Evolutionary conservation across 2,113 vertebrate species (phyloP).

Genomic region (Aegithalos caudatus): DNA sequence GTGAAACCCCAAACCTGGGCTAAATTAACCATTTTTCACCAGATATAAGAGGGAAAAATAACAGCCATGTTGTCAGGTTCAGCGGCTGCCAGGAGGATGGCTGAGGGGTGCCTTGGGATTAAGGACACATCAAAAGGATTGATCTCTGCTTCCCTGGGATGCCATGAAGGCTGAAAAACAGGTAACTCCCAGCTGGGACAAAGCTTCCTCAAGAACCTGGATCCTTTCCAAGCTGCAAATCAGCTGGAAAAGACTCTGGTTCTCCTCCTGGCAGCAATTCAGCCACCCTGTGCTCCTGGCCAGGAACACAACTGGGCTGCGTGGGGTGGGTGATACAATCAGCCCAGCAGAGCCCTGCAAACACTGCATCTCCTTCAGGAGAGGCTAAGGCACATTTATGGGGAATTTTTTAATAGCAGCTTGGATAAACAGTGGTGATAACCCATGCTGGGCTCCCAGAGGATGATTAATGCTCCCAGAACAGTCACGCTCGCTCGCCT

Average conservation of each 20-base stretch:
- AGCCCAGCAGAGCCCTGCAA: not conserved
- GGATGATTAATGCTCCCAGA: not conserved
- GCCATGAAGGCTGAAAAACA: not conserved
- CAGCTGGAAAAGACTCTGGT: not conserved
- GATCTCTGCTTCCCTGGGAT: not conserved
- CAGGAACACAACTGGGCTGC: not conserved
- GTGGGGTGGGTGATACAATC: accelerated
- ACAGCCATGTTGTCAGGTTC: not conserved
- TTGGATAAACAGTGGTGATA: not conserved
- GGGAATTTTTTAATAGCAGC: not conserved
- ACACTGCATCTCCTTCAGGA: not conserved
- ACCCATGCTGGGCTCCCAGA: not conserved
- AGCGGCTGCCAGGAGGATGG: not conserved
- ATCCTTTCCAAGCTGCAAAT: not conserved
- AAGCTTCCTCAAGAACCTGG: not conserved
- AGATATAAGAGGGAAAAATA: not conserved
- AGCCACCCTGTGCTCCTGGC: accelerated
- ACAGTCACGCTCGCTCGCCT: not conserved
- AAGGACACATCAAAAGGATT: not conserved
- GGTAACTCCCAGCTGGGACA: not conserved
- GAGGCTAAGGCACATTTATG: not conserved
- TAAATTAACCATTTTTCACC: not conserved
- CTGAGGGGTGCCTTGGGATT: not conserved
- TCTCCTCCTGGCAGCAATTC: not conserved
- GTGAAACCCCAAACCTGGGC: not conserved